Percentiles rank a stretch among this genome's conserved stretches.
Conservation (phyloP, 2,888 invertebrate species). For the Dermolepida albohirtum region DNA sequence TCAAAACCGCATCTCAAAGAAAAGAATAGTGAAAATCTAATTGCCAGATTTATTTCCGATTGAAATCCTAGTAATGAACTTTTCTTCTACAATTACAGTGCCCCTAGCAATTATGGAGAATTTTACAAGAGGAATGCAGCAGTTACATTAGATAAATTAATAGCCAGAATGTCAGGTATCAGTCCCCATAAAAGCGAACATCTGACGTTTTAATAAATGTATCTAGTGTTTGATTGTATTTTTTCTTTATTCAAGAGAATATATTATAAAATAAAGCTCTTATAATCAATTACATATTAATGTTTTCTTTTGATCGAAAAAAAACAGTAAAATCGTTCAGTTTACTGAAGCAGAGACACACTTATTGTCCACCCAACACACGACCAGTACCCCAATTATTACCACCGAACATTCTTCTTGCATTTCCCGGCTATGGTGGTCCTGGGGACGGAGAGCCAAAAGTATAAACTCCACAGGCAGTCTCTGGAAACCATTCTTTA, state of each 20-base stretch:
- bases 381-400: constrained; percentile 86
- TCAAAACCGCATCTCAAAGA: too few relatives aligned
- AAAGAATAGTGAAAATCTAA: too few relatives aligned
- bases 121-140: too few relatives aligned
- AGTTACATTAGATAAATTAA: too few relatives aligned
- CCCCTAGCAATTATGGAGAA: too few relatives aligned
- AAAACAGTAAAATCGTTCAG: constrained; percentile 16
- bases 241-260: constrained; percentile 21
- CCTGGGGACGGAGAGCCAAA: constrained; percentile 78
- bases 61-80: too few relatives aligned
- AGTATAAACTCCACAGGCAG: constrained; percentile 77
- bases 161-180: too few relatives aligned
- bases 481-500: constrained; percentile 88
- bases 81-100: too few relatives aligned
- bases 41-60: too few relatives aligned
- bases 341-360: constrained; percentile 32
- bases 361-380: constrained; percentile 73
- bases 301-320: not conserved
- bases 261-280: constrained; percentile 9
- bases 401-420: constrained; percentile 65
- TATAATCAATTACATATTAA: not conserved
- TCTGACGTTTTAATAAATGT: too few relatives aligned
- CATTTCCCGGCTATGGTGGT: constrained; percentile 52
- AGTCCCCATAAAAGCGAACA: too few relatives aligned
- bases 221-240: too few relatives aligned